Evolutionary conservation across 2,113 vertebrate genomes (phyloP).

Genomic region (Bolborhynchus lineola): DNA sequence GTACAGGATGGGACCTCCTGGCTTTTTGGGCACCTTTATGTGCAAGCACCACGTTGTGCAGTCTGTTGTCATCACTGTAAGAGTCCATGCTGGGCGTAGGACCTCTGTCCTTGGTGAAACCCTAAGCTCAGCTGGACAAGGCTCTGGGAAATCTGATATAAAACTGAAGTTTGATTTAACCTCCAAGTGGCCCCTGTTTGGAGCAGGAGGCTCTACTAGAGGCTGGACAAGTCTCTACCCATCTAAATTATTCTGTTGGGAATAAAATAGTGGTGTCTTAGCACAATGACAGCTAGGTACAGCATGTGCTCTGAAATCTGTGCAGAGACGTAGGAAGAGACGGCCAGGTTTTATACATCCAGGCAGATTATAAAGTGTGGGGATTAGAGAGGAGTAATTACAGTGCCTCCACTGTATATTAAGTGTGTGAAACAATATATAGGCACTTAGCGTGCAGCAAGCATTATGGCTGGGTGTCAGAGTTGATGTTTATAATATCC

Average conservation of each 20-base stretch:
- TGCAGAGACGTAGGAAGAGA: conserved; percentile 28
- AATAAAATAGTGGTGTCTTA: neutral
- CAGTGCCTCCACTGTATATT: conserved; percentile 70
- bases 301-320: conserved; percentile 41
- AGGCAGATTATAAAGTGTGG: conserved; percentile 56
- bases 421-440: conserved; percentile 71
- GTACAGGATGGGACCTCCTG: neutral
- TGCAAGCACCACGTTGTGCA: rapidly evolving
- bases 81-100: neutral
- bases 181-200: neutral
- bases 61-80: neutral
- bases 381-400: conserved; percentile 70
- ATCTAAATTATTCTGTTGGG: neutral
- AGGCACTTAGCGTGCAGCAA: neutral
- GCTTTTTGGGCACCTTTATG: neutral
- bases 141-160: neutral
- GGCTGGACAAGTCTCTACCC: neutral
- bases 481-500: conserved; percentile 63
- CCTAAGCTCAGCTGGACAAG: neutral
- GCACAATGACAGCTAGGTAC: neutral
- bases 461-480: conserved; percentile 64
- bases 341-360: neutral
- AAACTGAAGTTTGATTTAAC: neutral
- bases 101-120: neutral
- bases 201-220: neutral